Evolutionary conservation across 2,888 invertebrate genomes (phyloP), one percentile per base, ranked within the genome.

Genomic region (Epicampocera succincta): DNA sequence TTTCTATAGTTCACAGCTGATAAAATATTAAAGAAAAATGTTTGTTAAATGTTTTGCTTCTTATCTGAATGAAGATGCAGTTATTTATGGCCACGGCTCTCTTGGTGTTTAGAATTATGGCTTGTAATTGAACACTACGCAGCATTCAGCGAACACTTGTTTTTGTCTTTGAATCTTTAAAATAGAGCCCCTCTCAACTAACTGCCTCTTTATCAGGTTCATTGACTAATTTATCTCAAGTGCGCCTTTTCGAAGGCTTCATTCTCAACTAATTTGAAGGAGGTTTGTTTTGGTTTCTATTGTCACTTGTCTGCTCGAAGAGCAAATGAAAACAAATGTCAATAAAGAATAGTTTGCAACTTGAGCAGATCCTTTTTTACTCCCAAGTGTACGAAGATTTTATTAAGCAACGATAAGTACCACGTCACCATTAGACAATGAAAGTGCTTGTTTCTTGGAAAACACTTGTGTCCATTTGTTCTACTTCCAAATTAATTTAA

Each of bases 261-360:
- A 33, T 74, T 46, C 15, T 12, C 6, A 8, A 33, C 5, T 44
- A 40, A 12, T 12, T 87, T 86, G 56, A 85, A 86, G 89, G 85
- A 84, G 89, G 84, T 88, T 88, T 89, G 88, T 89, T 89, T 87
- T 87, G 89, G 88, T 86, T 78, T 74, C 61, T 82, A 75, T 85
- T 87, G 88, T 88, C 88, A 87, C 80, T 66, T 83, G 83, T 80
- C 79, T 81, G 50, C 56, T 60, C 69, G 65, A 29, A 75, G 75
- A 79, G 38, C 42, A 60, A 58, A 60, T 50, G 25, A 80, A 85
- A 33, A 33, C 33, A 33, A 33, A 85, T 84, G 83, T 80, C 78
- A 83, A 75, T 19, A 81, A 83, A 78, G 71, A 75, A 60, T 75
- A 15, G 11, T 40, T 46, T 81, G 87, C 81, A 87, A 87, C 71